A percentile compares a stretch with the other conserved stretches of the same genome.
Evolutionary conservation across 2,888 invertebrate genomes (phyloP).

Genomic region (Halocaridina rubra): DNA sequence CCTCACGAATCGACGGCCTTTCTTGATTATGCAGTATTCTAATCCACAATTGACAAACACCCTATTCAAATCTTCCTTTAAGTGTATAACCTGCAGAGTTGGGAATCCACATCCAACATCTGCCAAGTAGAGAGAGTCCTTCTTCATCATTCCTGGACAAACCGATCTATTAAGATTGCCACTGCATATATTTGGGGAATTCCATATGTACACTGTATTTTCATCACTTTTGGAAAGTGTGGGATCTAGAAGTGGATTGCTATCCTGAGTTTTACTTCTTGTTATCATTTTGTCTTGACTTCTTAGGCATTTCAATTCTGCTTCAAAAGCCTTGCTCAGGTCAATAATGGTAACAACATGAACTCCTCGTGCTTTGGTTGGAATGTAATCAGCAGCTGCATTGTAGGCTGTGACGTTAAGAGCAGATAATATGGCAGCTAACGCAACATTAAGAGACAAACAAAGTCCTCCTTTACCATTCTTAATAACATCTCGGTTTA

Average conservation of each 20-base stretch:
- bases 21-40: constrained; percentile 24
- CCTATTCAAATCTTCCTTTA: not conserved
- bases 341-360: constrained; percentile 16
- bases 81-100: constrained; percentile 4
- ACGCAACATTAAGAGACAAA: constrained; percentile 30
- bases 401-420: not conserved
- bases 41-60: constrained; percentile 23
- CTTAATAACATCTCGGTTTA: constrained; percentile 2
- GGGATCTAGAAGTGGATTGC: too few relatives aligned
- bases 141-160: too few relatives aligned
- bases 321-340: not conserved
- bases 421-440: constrained; percentile 17
- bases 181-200: too few relatives aligned
- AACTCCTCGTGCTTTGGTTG: constrained; percentile 16
- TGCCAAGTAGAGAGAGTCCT: not conserved
- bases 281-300: not conserved
- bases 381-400: constrained; percentile 22
- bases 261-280: not conserved
- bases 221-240: not conserved
- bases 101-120: constrained; percentile 45
- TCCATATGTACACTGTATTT: not conserved
- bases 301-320: too few relatives aligned
- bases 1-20: not conserved
- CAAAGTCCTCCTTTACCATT: constrained; percentile 37
- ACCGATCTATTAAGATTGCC: too few relatives aligned